Conservation (phyloP, 2,113 vertebrate genomes). For the Thamnaconus septentrionalis region DNA sequence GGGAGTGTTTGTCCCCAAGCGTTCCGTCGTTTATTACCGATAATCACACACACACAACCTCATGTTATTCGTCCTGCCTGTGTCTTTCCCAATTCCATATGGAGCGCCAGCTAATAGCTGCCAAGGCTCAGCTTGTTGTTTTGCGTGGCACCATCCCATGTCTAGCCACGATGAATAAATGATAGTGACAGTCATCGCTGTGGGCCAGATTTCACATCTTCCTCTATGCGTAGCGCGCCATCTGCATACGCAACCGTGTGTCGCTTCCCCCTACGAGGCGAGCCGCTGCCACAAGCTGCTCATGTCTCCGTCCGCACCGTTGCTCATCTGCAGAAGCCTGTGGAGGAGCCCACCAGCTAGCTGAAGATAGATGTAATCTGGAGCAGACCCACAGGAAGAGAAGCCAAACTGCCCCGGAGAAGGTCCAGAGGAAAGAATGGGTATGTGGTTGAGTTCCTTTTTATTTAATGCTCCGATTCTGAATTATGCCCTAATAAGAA, state of each 20-base stretch:
- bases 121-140: constrained; percentile 37
- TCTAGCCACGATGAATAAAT: constrained; percentile 51
- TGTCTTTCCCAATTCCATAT: constrained; percentile 28
- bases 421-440: constrained; percentile 87
- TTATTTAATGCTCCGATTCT: not conserved
- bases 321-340: constrained; percentile 69
- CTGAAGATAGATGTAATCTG: constrained; percentile 51
- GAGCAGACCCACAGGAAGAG: constrained; percentile 48
- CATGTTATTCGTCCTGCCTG: not conserved
- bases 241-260: constrained; percentile 53
- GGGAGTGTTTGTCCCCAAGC: too few species aligned
- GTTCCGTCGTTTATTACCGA: too few species aligned
- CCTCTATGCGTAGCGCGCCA: constrained; percentile 50
- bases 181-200: constrained; percentile 64
- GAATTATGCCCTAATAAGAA: not conserved
- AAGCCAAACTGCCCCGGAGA: constrained; percentile 81
- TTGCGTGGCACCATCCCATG: constrained; percentile 27
- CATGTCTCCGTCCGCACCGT: constrained; percentile 54
- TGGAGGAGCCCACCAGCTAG: constrained; percentile 62
- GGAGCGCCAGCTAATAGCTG: constrained; percentile 28
- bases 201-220: constrained; percentile 33
- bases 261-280: constrained; percentile 43
- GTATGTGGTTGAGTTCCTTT: constrained; percentile 78
- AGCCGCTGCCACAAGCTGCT: constrained; percentile 32
- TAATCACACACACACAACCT: not conserved